A percentile compares a stretch with the other conserved stretches of the same genome.
Evolutionary conservation across 2,888 invertebrate genomes (phyloP).

Genomic region (Sipunculus nudus): DNA sequence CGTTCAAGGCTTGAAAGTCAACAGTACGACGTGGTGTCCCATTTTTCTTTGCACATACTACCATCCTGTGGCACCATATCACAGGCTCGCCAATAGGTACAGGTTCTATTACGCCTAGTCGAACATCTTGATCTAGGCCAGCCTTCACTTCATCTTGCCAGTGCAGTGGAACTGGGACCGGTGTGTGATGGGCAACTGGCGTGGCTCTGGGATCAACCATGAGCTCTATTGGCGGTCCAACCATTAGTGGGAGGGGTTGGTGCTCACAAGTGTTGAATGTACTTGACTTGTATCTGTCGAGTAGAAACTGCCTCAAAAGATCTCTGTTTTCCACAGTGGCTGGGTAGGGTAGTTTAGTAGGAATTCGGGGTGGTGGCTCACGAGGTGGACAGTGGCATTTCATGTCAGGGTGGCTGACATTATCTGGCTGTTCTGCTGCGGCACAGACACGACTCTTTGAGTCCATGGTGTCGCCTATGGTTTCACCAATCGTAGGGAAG

Average conservation of each 20-base stretch:
- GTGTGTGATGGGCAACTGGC: constrained; percentile 27
- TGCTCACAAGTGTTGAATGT: constrained; percentile 34
- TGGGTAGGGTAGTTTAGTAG: constrained; percentile 23
- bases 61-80: constrained; percentile 29
- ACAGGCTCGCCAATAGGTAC: constrained; percentile 19
- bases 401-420: too few species aligned
- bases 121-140: constrained; percentile 26
- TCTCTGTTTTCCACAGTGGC: constrained; percentile 19
- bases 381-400: constrained; percentile 11
- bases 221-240: constrained; percentile 23
- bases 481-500: constrained; percentile 36
- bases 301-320: constrained; percentile 12
- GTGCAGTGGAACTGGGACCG: constrained; percentile 27
- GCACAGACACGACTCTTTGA: background rate
- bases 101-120: constrained; percentile 27
- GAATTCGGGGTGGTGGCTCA: constrained; percentile 18
- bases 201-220: constrained; percentile 25
- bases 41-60: constrained; percentile 30
- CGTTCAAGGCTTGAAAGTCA: constrained; percentile 46
- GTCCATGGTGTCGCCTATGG: constrained; percentile 8
- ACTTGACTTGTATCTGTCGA: constrained; percentile 23
- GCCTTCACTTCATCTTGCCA: constrained; percentile 29
- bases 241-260: constrained; percentile 25
- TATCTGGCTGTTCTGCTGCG: too few species aligned
- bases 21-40: constrained; percentile 43